Evolutionary conservation across 2,113 vertebrate genomes (phyloP), one percentile per base, ranked within the genome.

Genomic region (Rhagologus leucostigma): DNA sequence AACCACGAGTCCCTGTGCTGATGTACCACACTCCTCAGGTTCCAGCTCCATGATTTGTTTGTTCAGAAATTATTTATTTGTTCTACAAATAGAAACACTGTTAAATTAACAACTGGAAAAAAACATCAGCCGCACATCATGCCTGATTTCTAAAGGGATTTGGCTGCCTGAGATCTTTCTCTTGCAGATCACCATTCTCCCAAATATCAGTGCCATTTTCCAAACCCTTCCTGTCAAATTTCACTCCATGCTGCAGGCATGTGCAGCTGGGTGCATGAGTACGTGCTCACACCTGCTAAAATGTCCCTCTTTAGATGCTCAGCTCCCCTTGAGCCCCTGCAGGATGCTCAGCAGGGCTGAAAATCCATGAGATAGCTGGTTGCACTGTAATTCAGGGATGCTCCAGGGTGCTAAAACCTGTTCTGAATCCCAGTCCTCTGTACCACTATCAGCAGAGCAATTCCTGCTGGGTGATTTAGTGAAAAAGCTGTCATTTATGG

Each of bases 1-100:
- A 95, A 86, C 64, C 87, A 87, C 10, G 30, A 96, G 76, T 70
- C 69, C 49, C 77, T 96, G 87, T 96, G 82, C 92, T 96, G 79
- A 92, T 93, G 83, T 84, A 93, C 79, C 75, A 96, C 33, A 32
- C 52, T 85, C 55, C 17, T 84, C 68, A 63, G 68, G 42, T 90
- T 88, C 88, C 83, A 84, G 56, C 30, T 49, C 59, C 47, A 33
- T 59, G 50, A 50, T 74, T 80, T 92, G 52, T 93, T 94, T 96
- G 71, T 68, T 88, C 85, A 71, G 79, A 84, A 93, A 63, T 33
- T 37, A 81, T 82, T 89, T 94, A 78, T 86, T 84, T 86, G 52
- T 59, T 56, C 68, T 67, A 32, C 88, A 87, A 84, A 77, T 32
- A 81, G 52, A 74, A 80, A 76, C 20, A 64, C 41, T 23, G 56